Conservation (phyloP, 2,888 invertebrate species). For the Gerris lacustris region DNA sequence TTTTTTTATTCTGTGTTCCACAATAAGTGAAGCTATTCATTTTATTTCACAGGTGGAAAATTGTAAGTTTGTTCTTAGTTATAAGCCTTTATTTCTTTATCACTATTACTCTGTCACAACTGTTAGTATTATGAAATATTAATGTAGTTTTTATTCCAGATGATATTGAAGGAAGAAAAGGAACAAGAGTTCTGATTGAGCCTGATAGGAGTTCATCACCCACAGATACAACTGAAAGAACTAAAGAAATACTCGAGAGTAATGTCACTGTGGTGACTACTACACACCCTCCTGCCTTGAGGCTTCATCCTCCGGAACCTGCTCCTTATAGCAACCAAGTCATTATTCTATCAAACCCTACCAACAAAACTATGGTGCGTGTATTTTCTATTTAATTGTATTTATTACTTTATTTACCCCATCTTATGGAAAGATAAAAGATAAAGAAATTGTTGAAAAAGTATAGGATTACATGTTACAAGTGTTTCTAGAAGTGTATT, state of each 20-base stretch:
- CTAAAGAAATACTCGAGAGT: slow-evolving; percentile 27
- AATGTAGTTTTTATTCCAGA: background rate
- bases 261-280: slow-evolving; percentile 64
- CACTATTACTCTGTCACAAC: too few species aligned
- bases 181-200: background rate
- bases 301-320: slow-evolving; percentile 31
- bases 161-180: background rate
- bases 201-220: background rate
- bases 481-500: too few species aligned
- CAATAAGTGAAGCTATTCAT: too few species aligned
- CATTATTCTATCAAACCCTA: slow-evolving; percentile 65
- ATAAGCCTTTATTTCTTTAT: too few species aligned
- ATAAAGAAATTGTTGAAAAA: too few species aligned
- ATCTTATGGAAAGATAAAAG: background rate
- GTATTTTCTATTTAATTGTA: background rate
- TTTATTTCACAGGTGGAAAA: too few species aligned
- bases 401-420: slow-evolving; percentile 2
- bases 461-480: too few species aligned
- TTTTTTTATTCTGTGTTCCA: too few species aligned
- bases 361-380: slow-evolving; percentile 54
- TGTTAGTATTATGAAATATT: too few species aligned
- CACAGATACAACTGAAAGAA: slow-evolving; percentile 4
- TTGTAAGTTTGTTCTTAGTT: too few species aligned
- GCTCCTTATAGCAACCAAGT: slow-evolving; percentile 47
- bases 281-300: slow-evolving; percentile 61